Percentiles rank a stretch among this genome's conserved stretches.
phyloP scores from a whole-genome alignment of 2,888 invertebrate genomes.

The Watsonalla binaria region DNA sequence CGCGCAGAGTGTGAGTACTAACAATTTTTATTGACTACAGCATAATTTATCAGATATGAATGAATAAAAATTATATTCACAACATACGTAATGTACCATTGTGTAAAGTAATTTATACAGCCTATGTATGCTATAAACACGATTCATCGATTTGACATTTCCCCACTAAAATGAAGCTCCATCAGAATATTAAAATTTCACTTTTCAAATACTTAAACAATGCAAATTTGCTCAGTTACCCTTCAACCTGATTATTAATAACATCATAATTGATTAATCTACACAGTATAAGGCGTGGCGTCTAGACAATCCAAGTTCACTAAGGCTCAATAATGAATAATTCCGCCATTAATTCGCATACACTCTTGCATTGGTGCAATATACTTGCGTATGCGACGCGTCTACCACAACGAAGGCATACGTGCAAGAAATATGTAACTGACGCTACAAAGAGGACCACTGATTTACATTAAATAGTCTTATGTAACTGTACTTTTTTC shows the following conservation, averaged over 20 bases:
- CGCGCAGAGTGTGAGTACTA: no score
- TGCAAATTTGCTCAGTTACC: slow-evolving; percentile 14
- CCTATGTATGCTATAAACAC: no score
- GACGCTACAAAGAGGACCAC: slow-evolving; percentile 32
- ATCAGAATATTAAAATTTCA: no score
- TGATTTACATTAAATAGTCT: slow-evolving; percentile 31
- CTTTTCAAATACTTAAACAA: no score
- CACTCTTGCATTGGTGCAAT: slow-evolving; percentile 44
- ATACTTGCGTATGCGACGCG: slow-evolving; percentile 39
- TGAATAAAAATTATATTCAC: no score
- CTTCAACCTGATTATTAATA: slow-evolving; percentile 20
- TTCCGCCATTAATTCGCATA: slow-evolving; percentile 43
- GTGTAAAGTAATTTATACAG: no score
- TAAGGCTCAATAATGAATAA: slow-evolving; percentile 47
- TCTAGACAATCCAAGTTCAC: slow-evolving; percentile 26
- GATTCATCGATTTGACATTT: no score
- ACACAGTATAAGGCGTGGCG: slow-evolving; percentile 23
- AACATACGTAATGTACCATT: no score
- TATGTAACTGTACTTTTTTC: slow-evolving; percentile 42
- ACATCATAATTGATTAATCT: slow-evolving; percentile 27
- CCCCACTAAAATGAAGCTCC: no score
- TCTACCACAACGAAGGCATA: slow-evolving; percentile 21
- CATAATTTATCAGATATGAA: no score
- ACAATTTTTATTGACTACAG: no score
- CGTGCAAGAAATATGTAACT: slow-evolving; percentile 43